These are phyloP conservation scores for Colletes collaris DNA, from an alignment of 2,888 invertebrate species.

Conservation along the genomic window DNA sequence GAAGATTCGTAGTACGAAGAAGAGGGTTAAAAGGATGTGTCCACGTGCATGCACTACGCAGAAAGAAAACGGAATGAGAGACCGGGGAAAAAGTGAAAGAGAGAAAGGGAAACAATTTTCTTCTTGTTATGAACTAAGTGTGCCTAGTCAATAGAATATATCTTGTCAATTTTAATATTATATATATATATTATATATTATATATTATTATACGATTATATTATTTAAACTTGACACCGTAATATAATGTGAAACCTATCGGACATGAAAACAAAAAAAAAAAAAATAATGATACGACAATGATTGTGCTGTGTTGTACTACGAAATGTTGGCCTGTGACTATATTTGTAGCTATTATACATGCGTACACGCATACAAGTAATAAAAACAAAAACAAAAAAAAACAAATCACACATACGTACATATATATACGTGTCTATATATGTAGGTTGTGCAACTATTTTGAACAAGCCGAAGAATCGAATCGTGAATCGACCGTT, in stretches of 20 bases:
- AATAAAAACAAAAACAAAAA: conserved; percentile 23
- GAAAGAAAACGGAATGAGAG: conserved; percentile 32
- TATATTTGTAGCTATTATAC: conserved; percentile 80
- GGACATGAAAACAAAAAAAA: conserved; percentile 63
- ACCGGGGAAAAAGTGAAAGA: conserved; percentile 31
- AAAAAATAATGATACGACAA: conserved; percentile 81
- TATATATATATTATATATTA: conserved; percentile 74
- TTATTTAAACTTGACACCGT: conserved; percentile 79
- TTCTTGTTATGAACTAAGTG: conserved; percentile 87
- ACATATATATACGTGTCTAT: conserved; percentile 73
- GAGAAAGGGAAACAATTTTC: conserved; percentile 81
- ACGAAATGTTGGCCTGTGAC: conserved; percentile 83
- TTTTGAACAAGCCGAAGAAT: conserved; percentile 47
- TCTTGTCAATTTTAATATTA: conserved; percentile 86
- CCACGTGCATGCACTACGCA: neutral
- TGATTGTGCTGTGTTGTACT: conserved; percentile 83
- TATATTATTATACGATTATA: conserved; percentile 79
- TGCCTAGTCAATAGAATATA: conserved; percentile 87
- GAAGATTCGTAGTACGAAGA: neutral
- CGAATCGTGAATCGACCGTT: conserved; percentile 9
- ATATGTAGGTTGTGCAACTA: conserved; percentile 79
- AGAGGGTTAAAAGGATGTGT: neutral
- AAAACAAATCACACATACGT: conserved; percentile 57
- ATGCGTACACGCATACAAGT: conserved; percentile 64
- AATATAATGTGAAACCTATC: conserved; percentile 76